These are phyloP conservation scores for Ceratosolen fusciceps DNA, from an alignment of 1,140 invertebrate species.

Conservation along the genomic window DNA sequence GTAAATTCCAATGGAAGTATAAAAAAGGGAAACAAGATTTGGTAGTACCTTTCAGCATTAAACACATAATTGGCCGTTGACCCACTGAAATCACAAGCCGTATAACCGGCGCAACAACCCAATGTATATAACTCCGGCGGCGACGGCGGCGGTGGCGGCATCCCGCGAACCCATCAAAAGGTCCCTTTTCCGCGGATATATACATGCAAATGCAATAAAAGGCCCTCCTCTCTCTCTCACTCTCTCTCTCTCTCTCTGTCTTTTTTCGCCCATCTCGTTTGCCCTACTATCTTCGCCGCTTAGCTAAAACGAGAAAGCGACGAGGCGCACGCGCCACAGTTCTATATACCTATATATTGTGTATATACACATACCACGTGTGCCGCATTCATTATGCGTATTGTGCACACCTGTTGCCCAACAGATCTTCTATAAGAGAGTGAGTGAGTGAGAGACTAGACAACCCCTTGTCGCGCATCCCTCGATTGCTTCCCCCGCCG, in stretches of 20 bases:
- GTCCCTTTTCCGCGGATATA: conserved; percentile 41
- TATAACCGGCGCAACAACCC: conserved; percentile 21
- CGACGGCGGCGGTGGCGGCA: neutral
- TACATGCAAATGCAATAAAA: conserved; percentile 47
- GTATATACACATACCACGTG: conserved; percentile 39
- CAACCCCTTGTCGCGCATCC: conserved; percentile 44
- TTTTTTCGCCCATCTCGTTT: neutral
- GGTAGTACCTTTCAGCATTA: neutral
- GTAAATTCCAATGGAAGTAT: neutral
- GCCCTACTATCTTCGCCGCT: neutral
- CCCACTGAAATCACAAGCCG: conserved; percentile 34
- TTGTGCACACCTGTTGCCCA: conserved; percentile 63
- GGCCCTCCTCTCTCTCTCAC: neutral
- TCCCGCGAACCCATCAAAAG: conserved; percentile 36
- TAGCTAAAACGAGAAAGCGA: conserved; percentile 14
- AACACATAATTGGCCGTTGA: conserved; percentile 41
- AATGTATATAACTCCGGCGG: conserved; percentile 3
- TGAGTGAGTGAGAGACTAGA: neutral
- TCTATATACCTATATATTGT: neutral
- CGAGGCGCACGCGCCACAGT: neutral
- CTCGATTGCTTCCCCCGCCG: conserved; percentile 38
- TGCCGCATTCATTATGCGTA: conserved; percentile 57
- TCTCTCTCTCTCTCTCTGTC: neutral
- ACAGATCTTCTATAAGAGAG: conserved; percentile 18
- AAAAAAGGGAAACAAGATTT: neutral